Evolutionary conservation across 2,113 vertebrate species (phyloP).

Genomic region (Misgurnus mizolepis): DNA sequence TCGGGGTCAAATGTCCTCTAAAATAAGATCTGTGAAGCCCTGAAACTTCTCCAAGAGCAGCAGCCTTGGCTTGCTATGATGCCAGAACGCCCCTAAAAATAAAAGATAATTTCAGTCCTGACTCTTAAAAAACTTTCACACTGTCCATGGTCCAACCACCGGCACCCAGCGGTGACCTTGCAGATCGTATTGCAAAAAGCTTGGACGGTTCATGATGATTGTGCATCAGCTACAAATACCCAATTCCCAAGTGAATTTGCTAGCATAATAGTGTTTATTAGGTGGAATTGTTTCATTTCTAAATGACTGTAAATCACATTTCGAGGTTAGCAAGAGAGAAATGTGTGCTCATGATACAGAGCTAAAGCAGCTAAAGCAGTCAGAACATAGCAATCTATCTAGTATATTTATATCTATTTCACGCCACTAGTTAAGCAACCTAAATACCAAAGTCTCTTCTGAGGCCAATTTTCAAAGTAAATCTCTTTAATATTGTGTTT

Average conservation of each 20-base stretch:
- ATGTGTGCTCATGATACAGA: neutral
- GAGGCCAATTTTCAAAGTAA: constrained; percentile 17
- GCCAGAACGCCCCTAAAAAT: constrained; percentile 60
- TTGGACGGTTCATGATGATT: constrained; percentile 21
- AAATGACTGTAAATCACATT: neutral
- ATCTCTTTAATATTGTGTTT: constrained; percentile 1
- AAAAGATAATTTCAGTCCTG: constrained; percentile 49
- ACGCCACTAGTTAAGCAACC: neutral
- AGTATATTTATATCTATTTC: constrained; percentile 28
- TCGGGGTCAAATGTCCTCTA: constrained; percentile 65
- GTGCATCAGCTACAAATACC: neutral
- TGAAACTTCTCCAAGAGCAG: constrained; percentile 54
- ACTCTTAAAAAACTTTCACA: constrained; percentile 37
- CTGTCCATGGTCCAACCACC: constrained; percentile 14
- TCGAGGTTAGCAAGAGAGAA: neutral
- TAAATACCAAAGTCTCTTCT: constrained; percentile 17
- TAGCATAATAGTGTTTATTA: neutral
- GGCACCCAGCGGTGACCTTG: constrained; percentile 7
- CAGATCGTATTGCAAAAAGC: constrained; percentile 27
- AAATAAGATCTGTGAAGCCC: constrained; percentile 61
- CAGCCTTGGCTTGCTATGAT: constrained; percentile 50
- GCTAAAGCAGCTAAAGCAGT: constrained; percentile 16
- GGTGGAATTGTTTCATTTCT: neutral
- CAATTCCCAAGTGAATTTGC: neutral
- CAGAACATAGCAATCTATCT: constrained; percentile 35